Evolutionary conservation across 1,140 invertebrate genomes (phyloP).

Genomic region (Gryon sp.): DNA sequence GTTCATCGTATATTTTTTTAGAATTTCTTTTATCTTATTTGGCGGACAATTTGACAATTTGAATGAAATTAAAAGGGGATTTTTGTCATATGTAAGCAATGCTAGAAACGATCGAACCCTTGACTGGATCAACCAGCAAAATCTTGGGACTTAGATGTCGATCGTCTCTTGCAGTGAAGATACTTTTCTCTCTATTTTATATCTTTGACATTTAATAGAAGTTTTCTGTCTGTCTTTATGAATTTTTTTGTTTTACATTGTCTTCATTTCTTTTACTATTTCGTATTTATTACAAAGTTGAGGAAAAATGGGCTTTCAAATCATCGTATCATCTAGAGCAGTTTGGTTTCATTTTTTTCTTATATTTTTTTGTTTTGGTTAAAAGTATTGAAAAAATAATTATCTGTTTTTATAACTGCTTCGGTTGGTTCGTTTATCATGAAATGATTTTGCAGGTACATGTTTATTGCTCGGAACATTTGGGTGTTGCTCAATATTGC

Average conservation of each 20-base stretch:
- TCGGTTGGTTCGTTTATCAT: conserved; percentile 27
- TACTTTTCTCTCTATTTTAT: not conserved
- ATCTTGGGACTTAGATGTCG: conserved; percentile 67
- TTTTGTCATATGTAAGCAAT: not conserved
- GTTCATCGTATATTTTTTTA: conserved; percentile 51
- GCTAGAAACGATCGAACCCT: conserved; percentile 72
- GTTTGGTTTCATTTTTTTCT: not conserved
- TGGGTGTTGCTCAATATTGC: conserved; percentile 62
- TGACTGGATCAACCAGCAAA: conserved; percentile 74
- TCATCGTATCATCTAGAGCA: conserved; percentile 34
- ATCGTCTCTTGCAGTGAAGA: conserved; percentile 64
- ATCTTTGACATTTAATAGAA: too few species aligned
- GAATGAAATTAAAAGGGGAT: too few species aligned
- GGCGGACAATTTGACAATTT: conserved; percentile 52
- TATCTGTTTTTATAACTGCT: conserved; percentile 26
- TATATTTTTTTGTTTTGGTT: too few species aligned
- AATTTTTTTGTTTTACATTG: conserved; percentile 24
- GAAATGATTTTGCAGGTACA: conserved; percentile 63
- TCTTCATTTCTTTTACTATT: conserved; percentile 27
- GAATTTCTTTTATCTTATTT: conserved; percentile 22
- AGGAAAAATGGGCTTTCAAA: conserved; percentile 73
- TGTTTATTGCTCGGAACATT: conserved; percentile 70
- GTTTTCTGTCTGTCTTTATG: too few species aligned
- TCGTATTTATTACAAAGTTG: not conserved
- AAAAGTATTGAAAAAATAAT: conserved; percentile 60